Conservation (phyloP, 2,797 vertebrate species). For the Alcedo atthis region DNA sequence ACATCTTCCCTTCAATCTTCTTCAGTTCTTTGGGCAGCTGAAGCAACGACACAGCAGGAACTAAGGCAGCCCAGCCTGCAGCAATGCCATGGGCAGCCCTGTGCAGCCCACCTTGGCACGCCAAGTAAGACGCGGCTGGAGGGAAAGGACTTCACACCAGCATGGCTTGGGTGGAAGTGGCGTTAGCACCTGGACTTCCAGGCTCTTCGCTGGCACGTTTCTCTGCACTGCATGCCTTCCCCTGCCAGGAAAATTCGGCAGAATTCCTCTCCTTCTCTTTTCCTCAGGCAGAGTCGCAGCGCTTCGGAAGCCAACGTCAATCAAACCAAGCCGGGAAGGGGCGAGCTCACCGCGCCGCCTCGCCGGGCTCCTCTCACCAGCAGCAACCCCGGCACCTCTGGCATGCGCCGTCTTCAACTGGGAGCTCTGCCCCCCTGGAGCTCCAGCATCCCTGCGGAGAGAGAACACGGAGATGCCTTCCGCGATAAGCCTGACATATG, state of each 20-base stretch:
- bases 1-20: conserved; percentile 43
- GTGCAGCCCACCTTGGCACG: rapidly evolving
- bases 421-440: not conserved
- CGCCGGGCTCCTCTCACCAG: not conserved
- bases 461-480: conserved; percentile 15
- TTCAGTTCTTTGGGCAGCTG: conserved; percentile 2
- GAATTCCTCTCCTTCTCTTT: conserved; percentile 10
- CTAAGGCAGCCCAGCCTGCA: not conserved
- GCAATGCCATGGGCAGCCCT: conserved; percentile 6
- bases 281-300: not conserved
- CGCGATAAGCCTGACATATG: conserved; percentile 59
- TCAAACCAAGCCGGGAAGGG: not conserved
- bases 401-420: not conserved
- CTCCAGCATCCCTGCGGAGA: conserved; percentile 50
- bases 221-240: not conserved
- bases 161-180: not conserved
- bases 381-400: not conserved
- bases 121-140: not conserved
- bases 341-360: not conserved
- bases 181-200: not conserved
- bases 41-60: not conserved
- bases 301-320: not conserved
- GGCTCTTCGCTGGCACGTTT: not conserved
- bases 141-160: not conserved
- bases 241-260: not conserved